Evolutionary conservation across 2,113 vertebrate genomes (phyloP).

Genomic region (Thryonomys swinderianus): DNA sequence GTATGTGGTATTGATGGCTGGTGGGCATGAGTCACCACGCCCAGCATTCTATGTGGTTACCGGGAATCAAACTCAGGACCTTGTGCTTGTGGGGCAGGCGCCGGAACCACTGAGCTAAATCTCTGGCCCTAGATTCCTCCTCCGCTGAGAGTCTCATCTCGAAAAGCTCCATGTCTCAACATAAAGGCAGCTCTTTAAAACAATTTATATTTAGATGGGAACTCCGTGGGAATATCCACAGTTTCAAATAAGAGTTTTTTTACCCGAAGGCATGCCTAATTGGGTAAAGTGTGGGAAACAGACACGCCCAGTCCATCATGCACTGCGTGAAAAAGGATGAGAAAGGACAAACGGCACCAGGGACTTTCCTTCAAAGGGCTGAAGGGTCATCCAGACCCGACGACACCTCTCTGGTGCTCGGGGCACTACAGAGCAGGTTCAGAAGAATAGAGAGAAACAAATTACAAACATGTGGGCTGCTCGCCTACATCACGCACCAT

Average conservation of each 20-base stretch:
- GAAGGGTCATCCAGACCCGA: not conserved
- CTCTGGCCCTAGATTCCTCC: not conserved
- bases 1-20: too few relatives aligned
- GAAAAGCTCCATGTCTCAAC: not conserved
- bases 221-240: not conserved
- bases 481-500: not conserved
- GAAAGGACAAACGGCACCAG: not conserved
- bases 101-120: too few relatives aligned
- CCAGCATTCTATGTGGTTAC: too few relatives aligned
- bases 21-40: too few relatives aligned
- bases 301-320: not conserved
- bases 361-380: not conserved
- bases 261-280: slow-evolving; percentile 20
- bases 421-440: not conserved
- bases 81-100: too few relatives aligned
- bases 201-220: not conserved
- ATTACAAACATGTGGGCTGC: too few relatives aligned
- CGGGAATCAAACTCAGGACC: too few relatives aligned
- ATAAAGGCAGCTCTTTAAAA: not conserved
- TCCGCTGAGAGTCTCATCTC: not conserved
- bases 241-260: not conserved
- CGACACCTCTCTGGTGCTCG: not conserved
- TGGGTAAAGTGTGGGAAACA: not conserved
- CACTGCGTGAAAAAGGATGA: not conserved
- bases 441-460: not conserved